phyloP scores from a whole-genome alignment of 1,140 invertebrate genomes.

The Idris sp. region DNA sequence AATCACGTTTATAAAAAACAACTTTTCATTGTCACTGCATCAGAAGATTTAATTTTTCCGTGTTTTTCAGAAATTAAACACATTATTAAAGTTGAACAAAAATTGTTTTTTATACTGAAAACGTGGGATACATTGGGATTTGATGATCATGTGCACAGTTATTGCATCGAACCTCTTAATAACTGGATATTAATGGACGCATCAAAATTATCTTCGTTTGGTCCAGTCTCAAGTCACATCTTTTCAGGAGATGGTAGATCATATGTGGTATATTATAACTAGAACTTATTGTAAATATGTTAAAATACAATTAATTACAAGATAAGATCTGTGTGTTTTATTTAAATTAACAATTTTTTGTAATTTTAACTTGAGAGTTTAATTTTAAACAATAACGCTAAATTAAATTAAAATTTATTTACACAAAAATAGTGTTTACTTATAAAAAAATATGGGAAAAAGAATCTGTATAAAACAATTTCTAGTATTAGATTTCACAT shows the following conservation, averaged over 20 bases:
- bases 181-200: background rate
- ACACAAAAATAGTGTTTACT: too few species aligned
- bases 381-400: too few species aligned
- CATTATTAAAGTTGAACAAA: conserved; percentile 6
- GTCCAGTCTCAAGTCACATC: background rate
- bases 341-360: too few species aligned
- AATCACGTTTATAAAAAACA: conserved; percentile 5
- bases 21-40: background rate
- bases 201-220: background rate
- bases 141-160: conserved; percentile 14
- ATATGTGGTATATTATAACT: conserved; percentile 1
- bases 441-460: too few species aligned
- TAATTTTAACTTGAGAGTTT: too few species aligned
- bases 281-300: too few species aligned
- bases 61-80: conserved; percentile 7
- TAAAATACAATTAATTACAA: too few species aligned
- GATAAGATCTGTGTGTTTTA: too few species aligned
- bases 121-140: conserved; percentile 19
- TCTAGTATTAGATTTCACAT: too few species aligned
- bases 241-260: background rate
- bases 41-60: background rate
- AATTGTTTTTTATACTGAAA: conserved; percentile 9
- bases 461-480: too few species aligned
- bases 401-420: too few species aligned
- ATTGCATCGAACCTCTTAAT: conserved; percentile 1